Base-by-base conservation (phyloP, 2,888 invertebrate species). In the Hofmannophila pseudospretella region DNA sequence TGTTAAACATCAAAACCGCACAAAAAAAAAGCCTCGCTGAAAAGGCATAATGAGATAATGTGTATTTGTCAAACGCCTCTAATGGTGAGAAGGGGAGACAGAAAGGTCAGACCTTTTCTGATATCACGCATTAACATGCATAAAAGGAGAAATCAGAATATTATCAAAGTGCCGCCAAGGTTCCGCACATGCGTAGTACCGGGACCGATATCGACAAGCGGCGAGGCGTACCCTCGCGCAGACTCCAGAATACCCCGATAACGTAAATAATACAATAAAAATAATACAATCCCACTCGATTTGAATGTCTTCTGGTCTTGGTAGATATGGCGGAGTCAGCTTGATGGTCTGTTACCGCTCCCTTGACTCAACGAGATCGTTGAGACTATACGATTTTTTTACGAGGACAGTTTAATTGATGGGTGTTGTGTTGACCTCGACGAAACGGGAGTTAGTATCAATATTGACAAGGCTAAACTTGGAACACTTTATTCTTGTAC, bases 181-280 rank as follows among this genome's bases (percentile, higher is more conserved):
- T 60, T 75, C 72, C 74, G 85, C 84, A 76, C 86, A 84, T 85
- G 86, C 86, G 86, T 71, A 72, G 36, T 49, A 45, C 36, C 33
- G 36, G 34, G 38, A 11, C 11, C 44, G 47, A 53, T 86, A 85
- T 86, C 75, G 85, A 85, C 72, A 61, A 45, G 60, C 56, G 49
- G 46, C 42, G 44, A 37, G 47, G 57, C 55, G 48, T 45, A 47
- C 27, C n/a, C 10, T 4, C 27, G 16, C 67, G 77, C 77, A 82
- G 72, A 52, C 75, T 73, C 77, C 67, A 47, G 41, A 43, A 40
- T 45, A 42, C 61, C 62, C 66, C 66, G 51, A 66, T 70, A 63
- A 72, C 61, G 65, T 79, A 79, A 80, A 78, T 81, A 79, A 78
- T 76, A 75, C 69, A 73, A 82, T 80, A 79, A 79, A 79, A 77